A percentile compares a stretch with the other conserved stretches of the same genome.
Evolutionary conservation across 1,140 invertebrate species (phyloP).

Genomic region (Drosophila burlai): DNA sequence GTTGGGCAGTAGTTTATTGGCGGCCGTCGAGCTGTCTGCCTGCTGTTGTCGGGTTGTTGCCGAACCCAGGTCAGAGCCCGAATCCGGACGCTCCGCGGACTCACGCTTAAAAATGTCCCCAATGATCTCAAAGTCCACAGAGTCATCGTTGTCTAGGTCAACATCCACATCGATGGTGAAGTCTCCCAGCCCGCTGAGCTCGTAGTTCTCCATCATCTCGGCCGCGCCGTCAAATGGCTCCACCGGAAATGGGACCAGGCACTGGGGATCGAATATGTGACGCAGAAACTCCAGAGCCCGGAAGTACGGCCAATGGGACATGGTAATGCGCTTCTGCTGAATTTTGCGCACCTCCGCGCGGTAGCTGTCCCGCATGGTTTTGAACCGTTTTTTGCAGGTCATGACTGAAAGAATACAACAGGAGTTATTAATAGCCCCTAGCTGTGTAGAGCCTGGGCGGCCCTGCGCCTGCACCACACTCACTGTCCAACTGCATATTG

Average conservation of each 20-base stretch:
- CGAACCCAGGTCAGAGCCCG: constrained; percentile 42
- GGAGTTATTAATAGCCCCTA: constrained; percentile 16
- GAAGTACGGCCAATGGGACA: constrained; percentile 64
- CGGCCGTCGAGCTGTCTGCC: constrained; percentile 1
- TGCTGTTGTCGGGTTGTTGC: constrained; percentile 9
- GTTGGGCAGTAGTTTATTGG: constrained; percentile 14
- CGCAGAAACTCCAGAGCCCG: constrained; percentile 63
- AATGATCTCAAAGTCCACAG: constrained; percentile 71
- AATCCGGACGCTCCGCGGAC: constrained; percentile 33
- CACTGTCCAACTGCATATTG: constrained; percentile 55
- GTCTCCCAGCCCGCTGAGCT: constrained; percentile 37
- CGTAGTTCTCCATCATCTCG: not conserved
- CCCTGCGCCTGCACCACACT: constrained; percentile 1
- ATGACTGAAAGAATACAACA: constrained; percentile 26
- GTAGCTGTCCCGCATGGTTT: constrained; percentile 61
- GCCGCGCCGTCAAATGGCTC: constrained; percentile 6
- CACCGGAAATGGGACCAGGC: constrained; percentile 39
- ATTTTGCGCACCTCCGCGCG: constrained; percentile 69
- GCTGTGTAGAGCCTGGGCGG: not conserved
- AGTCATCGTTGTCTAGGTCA: constrained; percentile 69
- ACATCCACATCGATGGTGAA: constrained; percentile 68
- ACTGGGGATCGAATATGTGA: constrained; percentile 61
- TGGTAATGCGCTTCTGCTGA: constrained; percentile 29
- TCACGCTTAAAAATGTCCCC: constrained; percentile 68
- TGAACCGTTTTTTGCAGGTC: constrained; percentile 64